Percentiles rank a stretch among this genome's conserved stretches.
Evolutionary conservation across 2,888 invertebrate species (phyloP).

Genomic region (Taphrorychus bicolor): DNA sequence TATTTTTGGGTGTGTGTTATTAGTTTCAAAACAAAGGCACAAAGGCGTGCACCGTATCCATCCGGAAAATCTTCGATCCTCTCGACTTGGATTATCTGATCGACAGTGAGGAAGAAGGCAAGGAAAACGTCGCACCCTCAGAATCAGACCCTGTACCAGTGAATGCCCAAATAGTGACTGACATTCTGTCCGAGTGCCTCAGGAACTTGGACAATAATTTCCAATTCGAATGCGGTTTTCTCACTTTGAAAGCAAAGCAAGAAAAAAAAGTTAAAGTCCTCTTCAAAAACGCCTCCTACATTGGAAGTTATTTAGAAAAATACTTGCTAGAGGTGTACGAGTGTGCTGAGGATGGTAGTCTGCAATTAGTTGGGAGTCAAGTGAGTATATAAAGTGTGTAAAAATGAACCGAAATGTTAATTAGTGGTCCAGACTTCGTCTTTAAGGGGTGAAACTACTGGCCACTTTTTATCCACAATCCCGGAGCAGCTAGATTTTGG

Average conservation of each 20-base stretch:
- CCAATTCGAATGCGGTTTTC: conserved; percentile 27
- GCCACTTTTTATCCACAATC: conserved; percentile 41
- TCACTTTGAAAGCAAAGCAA: conserved; percentile 22
- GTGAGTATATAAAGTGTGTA: too few relatives aligned
- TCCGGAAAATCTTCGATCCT: conserved; percentile 39
- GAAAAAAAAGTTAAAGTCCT: conserved; percentile 32
- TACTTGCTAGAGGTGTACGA: conserved; percentile 40
- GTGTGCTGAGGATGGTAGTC: background rate
- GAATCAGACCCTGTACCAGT: too few relatives aligned
- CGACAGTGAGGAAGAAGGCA: conserved; percentile 19
- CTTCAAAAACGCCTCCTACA: conserved; percentile 41
- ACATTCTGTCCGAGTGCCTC: conserved; percentile 36
- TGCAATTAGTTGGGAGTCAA: conserved; percentile 17
- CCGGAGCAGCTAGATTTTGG: conserved; percentile 46
- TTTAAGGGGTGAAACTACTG: conserved; percentile 42
- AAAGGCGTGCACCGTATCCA: conserved; percentile 36
- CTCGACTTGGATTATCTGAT: conserved; percentile 29
- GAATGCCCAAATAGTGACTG: background rate
- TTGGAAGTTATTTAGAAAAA: conserved; percentile 44
- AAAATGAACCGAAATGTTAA: too few relatives aligned
- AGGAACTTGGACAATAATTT: conserved; percentile 39
- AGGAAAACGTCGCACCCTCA: conserved; percentile 13
- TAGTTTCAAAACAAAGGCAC: conserved; percentile 33
- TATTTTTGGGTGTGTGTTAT: too few relatives aligned
- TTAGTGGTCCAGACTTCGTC: too few relatives aligned